A percentile compares a stretch with the other conserved stretches of the same genome.
Evolutionary conservation across 2,113 vertebrate genomes (phyloP).

Genomic region (Candoia aspera): DNA sequence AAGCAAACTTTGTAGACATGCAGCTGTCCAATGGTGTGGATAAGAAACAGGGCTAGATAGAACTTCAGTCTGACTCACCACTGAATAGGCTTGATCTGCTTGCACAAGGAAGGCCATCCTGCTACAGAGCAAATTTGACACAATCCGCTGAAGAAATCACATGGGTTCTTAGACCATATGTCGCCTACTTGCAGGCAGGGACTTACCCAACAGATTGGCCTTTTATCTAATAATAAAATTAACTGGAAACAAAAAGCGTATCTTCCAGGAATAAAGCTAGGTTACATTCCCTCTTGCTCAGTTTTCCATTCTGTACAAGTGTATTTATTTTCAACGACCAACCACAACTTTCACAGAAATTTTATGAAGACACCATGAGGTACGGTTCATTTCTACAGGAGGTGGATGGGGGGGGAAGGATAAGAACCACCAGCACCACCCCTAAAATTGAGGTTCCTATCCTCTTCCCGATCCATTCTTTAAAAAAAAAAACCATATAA

Average conservation of each 20-base stretch:
- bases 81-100: background rate
- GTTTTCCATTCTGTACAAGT: too few relatives aligned
- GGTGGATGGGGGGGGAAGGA: too few relatives aligned
- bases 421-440: background rate
- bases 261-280: background rate
- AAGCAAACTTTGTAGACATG: background rate
- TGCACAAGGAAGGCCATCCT: background rate
- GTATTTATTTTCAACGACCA: background rate
- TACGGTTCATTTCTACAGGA: background rate
- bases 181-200: background rate
- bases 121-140: background rate
- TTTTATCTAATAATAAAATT: background rate
- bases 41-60: background rate
- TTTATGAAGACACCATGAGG: background rate
- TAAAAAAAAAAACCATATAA: background rate
- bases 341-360: background rate
- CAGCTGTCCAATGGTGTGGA: accelerated
- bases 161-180: background rate
- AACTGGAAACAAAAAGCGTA: background rate
- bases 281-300: background rate
- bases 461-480: background rate
- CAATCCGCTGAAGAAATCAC: background rate
- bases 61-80: background rate
- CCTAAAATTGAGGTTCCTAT: background rate
- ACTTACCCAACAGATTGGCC: background rate